Base-by-base conservation (phyloP, 2,888 invertebrate genomes). In the Papilio elwesi region DNA sequence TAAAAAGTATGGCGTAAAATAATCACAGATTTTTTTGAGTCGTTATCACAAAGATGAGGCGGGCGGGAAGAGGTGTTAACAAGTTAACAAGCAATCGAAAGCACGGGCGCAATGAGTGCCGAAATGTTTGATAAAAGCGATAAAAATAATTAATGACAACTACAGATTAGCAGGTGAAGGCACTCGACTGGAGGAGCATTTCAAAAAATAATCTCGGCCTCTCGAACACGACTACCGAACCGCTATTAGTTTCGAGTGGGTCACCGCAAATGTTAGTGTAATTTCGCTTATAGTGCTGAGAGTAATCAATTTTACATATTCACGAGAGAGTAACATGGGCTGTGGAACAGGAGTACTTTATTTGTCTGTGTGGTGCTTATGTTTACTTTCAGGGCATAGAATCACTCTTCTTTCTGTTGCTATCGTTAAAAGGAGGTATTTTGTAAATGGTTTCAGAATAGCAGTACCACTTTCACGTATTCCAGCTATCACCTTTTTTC, bases 121-220 rank as follows among this genome's bases (percentile, higher is more conserved):
- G 84, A 92, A 92, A 92, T 91, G 87, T 84, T 88, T 83, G 89
- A 92, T 91, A 91, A 62, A 62, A 92, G 90, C 90, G 93, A 93
- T 93, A 93, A 93, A 93, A 92, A 91, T 93, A 93, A 93, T 93
- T 93, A 93, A 90, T 91, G 90, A 89, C 92, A 89, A 89, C 90
- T 87, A 83, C 86, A 91, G 93, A 92, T 93, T 93, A 92, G 89
- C 86, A 80, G 81, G 79, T 84, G 85, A 87, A 90, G 89, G 89
- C 90, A 93, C 93, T 93, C 87, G 82, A 93, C 84, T 93, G 86
- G 88, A 93, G 92, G 90, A 93, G 91, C 90, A 90, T 91, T 93
- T 90, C 88, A 91, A 90, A 92, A 90, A 89, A 90, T 93, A 91
- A 93, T 93, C 93, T 93, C 91, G 77, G 82, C 89, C 90, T 91